Base-by-base conservation (phyloP, 1,140 invertebrate species). In the Bathynomus jamesi region DNA sequence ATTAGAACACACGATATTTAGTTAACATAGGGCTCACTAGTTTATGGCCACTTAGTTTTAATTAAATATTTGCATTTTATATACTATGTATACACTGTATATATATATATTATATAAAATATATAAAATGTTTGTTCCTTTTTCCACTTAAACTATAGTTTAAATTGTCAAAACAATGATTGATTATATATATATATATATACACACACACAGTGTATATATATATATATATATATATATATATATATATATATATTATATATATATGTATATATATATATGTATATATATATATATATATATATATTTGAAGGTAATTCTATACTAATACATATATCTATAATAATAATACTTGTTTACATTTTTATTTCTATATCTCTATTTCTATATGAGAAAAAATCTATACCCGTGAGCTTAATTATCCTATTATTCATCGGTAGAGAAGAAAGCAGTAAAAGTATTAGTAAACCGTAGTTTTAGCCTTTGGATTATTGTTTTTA, bases 281-380 rank as follows among this genome's bases (percentile, higher is more conserved):
- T 63, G 27, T 63, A 63, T 63, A 63, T 63, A 63, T 63, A 63
- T 63, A 63, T 63, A 63, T 63, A 28, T 63, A 63, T 63, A 63
- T 63, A 63, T 63, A 63, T 63, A 63, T 63, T 24, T 28, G 27
- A 24, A 28, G 11, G 27, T 63, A 63, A 24, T 24, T 63, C n/a
- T 28, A 28, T 63, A 63, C 24, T 24, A 24, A 63, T 63, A 63
- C 27, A 63, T 63, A 24, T 24, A 28, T 24, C 11, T 25, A 28
- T 24, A 63, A 63, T 28, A 3, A 2, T 2, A 3, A 2, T n/a
- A 62, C 24, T 7, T 62, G 21, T n/a, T 8, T 21, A 27, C 24
- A 62, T 62, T 11, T 62, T 11, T 21, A 27, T 62, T 8, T n/a
- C 8, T 27, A 62, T 21, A 62, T 62, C 5, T 62, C 5, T 62